phyloP scores from a whole-genome alignment of 1,140 invertebrate genomes.

The Drosophila melanica region DNA sequence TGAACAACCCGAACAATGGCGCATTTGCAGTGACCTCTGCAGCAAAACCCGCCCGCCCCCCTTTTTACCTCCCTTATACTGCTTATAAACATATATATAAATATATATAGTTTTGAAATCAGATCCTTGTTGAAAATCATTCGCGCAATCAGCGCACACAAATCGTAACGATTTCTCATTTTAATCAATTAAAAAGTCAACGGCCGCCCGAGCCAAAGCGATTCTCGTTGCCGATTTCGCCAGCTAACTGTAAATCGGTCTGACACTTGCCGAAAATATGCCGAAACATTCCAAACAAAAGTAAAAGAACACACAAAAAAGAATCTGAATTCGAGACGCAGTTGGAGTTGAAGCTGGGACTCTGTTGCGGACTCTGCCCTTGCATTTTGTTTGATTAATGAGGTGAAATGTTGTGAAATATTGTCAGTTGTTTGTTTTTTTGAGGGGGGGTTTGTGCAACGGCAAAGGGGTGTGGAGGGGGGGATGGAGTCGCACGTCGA shows the following conservation, averaged over 20 bases:
- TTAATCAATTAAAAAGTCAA: slow-evolving; percentile 84
- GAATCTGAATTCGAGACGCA: slow-evolving; percentile 19
- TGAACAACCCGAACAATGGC: slow-evolving; percentile 69
- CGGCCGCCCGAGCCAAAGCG: slow-evolving; percentile 45
- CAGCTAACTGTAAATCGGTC: slow-evolving; percentile 69
- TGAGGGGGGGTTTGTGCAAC: background rate
- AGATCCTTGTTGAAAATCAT: slow-evolving; percentile 61
- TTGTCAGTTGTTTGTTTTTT: slow-evolving; percentile 44
- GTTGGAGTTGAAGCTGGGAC: slow-evolving; percentile 7
- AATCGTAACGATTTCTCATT: slow-evolving; percentile 84
- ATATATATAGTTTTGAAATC: slow-evolving; percentile 58
- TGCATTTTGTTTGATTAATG: slow-evolving; percentile 80
- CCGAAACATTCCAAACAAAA: slow-evolving; percentile 18
- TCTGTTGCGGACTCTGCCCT: slow-evolving; percentile 37
- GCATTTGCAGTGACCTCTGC: slow-evolving; percentile 56
- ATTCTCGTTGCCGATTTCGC: slow-evolving; percentile 32
- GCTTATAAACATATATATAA: background rate
- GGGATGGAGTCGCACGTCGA: slow-evolving; percentile 22
- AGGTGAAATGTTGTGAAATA: slow-evolving; percentile 83
- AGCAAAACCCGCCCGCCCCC: background rate
- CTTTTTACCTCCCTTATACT: background rate
- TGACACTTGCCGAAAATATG: slow-evolving; percentile 81
- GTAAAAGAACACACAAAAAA: background rate
- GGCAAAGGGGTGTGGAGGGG: too few relatives aligned
- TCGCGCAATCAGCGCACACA: slow-evolving; percentile 76